Base-by-base conservation (phyloP, 2,797 vertebrate genomes). In the Microctenopoma lineatum region DNA sequence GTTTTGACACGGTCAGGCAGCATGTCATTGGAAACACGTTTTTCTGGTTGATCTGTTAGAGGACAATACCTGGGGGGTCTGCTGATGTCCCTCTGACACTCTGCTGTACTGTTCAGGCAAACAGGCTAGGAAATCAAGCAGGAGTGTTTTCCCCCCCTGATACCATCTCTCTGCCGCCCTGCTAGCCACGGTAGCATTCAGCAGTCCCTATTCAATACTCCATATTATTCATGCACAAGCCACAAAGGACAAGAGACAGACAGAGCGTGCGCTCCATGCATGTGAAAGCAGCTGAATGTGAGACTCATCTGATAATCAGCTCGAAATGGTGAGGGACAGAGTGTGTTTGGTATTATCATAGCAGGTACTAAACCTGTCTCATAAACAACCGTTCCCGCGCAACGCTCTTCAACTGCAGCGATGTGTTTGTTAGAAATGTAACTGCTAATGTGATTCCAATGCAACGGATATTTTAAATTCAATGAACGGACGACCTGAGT, bases 101-200 rank as follows among this genome's bases (percentile, higher is more conserved):
- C 84, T 83, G 79, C 73, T 75, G 48, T 57, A 60, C 70, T 69
- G 81, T 78, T 75, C 79, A 75, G 80, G 80, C 77, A 60, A 81
- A 76, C 57, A 54, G 45, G 66, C 88, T 81, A 44, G 83, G 66
- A 87, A 86, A 87, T 84, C 81, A 90, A 88, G 70, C 80, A 80
- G 81, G 75, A 81, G 67, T 80, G 71, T 75, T 71, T 50, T 26
- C 46, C 9, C 16, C 21, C 16, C 4, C 55, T 0, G 86, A 91
- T 88, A 84, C 80, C 64, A 85, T 88, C 87, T 85, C 44, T 46
- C 55, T 38, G 48, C 54, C 5, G 61, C 72, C 72, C 55, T 38
- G 48, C 54, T 4, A 59, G 70, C 72, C 34, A 2, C 75, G 66
- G 36, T 72, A 65, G 56, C 36, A 74, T 85, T 83, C 79, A 81